phyloP scores from a whole-genome alignment of 37 sponge, comb jelly and placozoan species.

The Geodia barretti region DNA sequence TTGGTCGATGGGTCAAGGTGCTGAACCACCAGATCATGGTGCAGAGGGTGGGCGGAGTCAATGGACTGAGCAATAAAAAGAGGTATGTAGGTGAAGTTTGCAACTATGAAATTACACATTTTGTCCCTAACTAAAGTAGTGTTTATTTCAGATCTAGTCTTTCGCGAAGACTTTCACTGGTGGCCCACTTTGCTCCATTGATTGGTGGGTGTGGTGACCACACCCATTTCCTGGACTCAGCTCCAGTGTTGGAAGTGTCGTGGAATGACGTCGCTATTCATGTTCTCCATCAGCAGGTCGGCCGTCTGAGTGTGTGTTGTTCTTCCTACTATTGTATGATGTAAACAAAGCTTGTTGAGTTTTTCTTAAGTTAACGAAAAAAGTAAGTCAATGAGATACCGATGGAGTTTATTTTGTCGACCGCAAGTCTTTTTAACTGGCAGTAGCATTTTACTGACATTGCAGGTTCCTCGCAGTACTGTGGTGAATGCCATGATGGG shows the following conservation, averaged over 20 bases:
- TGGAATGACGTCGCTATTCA: conserved; percentile 73
- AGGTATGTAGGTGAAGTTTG: background rate
- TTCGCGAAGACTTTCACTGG: background rate
- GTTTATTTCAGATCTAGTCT: background rate
- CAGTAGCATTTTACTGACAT: background rate
- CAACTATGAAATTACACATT: no score
- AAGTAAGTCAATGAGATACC: background rate
- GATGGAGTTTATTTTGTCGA: background rate
- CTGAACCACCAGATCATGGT: background rate
- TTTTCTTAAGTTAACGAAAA: background rate
- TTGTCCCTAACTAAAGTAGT: no score
- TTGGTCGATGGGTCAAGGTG: background rate
- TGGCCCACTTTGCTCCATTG: background rate
- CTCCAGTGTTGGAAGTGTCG: conserved; percentile 41
- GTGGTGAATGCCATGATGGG: conserved; percentile 73
- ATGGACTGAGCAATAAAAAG: background rate
- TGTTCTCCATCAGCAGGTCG: conserved; percentile 45
- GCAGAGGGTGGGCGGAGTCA: background rate
- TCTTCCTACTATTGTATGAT: background rate
- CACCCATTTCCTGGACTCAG: conserved; percentile 21
- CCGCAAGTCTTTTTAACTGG: background rate
- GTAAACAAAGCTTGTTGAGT: background rate
- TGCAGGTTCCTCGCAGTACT: conserved; percentile 68
- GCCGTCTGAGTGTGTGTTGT: background rate
- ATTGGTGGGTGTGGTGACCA: background rate